Conservation (phyloP, 2,888 invertebrate species). For the Ariolimax columbianus region DNA sequence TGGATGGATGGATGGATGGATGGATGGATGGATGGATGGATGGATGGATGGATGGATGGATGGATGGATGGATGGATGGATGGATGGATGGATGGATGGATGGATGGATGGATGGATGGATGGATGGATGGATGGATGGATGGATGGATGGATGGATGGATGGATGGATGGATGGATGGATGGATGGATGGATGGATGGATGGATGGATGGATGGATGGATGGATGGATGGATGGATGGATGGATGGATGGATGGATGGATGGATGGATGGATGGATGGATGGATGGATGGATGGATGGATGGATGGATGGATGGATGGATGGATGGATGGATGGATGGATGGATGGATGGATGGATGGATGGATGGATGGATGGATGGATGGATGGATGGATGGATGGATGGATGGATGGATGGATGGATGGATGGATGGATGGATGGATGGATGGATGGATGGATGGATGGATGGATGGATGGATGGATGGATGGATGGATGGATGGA, state of each 20-base stretch:
- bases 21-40: neutral
- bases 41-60: neutral
- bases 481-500: neutral
- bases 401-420: too few species aligned
- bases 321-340: too few species aligned
- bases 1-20: neutral
- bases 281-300: neutral
- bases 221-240: neutral
- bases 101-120: neutral
- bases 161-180: neutral
- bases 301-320: neutral
- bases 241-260: neutral
- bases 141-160: neutral
- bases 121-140: neutral
- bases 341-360: too few species aligned
- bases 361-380: too few species aligned
- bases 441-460: neutral
- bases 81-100: neutral
- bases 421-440: too few species aligned
- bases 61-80: neutral
- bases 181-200: slow-evolving; percentile 1
- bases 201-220: neutral
- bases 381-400: too few species aligned
- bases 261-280: neutral
- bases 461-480: neutral